Evolutionary conservation across 2,113 vertebrate species (phyloP).

Genomic region (Antigone vipio): DNA sequence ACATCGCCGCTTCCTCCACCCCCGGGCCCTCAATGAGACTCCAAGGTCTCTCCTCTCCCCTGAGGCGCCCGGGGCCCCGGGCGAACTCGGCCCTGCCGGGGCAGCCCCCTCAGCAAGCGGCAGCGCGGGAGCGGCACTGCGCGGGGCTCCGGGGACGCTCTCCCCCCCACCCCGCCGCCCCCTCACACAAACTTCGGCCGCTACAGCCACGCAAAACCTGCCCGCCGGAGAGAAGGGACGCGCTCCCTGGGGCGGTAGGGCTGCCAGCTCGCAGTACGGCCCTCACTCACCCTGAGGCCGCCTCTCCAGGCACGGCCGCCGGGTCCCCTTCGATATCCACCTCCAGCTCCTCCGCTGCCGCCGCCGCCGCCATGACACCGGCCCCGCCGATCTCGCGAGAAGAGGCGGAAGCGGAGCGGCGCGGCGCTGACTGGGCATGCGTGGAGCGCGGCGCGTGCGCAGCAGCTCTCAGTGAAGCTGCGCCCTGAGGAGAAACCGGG

Average conservation of each 20-base stretch:
- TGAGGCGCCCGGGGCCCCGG: not conserved
- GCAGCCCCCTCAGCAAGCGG: not conserved
- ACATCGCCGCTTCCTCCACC: not conserved
- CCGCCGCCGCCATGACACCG: conserved; percentile 76
- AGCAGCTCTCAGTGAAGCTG: not conserved
- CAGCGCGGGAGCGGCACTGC: not conserved
- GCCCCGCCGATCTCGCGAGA: not conserved
- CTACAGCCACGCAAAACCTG: not conserved
- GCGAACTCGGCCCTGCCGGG: not conserved
- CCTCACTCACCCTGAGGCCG: conserved; percentile 39
- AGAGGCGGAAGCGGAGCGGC: too few relatives aligned
- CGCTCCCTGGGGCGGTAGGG: too few relatives aligned
- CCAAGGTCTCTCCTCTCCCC: not conserved
- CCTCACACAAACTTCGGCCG: not conserved
- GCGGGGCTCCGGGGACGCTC: not conserved
- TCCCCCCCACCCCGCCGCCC: not conserved
- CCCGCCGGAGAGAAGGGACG: fast-evolving
- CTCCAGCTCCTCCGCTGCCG: conserved; percentile 80
- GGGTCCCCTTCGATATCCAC: conserved; percentile 92
- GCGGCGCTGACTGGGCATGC: not conserved
- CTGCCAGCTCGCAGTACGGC: too few relatives aligned
- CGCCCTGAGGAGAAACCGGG: not conserved
- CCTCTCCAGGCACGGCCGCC: conserved; percentile 53
- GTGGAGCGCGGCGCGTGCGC: not conserved
- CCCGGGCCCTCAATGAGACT: not conserved